Conservation (phyloP, 2,888 invertebrate genomes). For the Deilephila elpenor region DNA sequence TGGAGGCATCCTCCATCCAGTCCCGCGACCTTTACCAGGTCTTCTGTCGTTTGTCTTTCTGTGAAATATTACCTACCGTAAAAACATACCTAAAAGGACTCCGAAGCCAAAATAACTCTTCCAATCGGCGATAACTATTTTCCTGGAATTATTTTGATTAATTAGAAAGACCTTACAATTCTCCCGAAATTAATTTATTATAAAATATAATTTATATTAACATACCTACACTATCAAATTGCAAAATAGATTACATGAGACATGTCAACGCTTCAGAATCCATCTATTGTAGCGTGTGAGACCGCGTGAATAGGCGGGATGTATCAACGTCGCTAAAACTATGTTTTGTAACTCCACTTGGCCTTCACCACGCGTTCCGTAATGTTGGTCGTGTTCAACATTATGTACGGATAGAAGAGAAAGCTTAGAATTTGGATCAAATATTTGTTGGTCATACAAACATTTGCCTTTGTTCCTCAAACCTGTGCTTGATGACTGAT, state of each 20-base stretch:
- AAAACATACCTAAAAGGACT: no score
- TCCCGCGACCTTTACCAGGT: no score
- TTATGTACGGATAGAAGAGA: background rate
- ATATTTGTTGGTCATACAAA: background rate
- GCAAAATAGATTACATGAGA: background rate
- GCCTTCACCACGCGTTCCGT: background rate
- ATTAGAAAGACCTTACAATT: no score
- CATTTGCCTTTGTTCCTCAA: no score
- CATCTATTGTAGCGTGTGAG: background rate
- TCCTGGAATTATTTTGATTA: no score
- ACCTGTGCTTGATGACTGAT: no score
- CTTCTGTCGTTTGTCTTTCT: no score
- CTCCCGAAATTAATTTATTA: no score
- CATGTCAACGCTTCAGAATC: background rate
- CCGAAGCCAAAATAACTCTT: no score
- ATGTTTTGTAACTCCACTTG: slow-evolving; percentile 12
- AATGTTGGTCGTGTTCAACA: background rate
- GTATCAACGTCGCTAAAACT: slow-evolving; percentile 11
- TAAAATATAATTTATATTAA: background rate
- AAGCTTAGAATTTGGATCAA: background rate
- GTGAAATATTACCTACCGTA: no score
- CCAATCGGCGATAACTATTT: no score
- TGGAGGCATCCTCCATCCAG: no score
- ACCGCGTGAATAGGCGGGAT: background rate
- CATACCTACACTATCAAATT: background rate